Evolutionary conservation across 2,797 vertebrate genomes (phyloP), one percentile per base, ranked within the genome.

Genomic region (Eulemur albifrons): DNA sequence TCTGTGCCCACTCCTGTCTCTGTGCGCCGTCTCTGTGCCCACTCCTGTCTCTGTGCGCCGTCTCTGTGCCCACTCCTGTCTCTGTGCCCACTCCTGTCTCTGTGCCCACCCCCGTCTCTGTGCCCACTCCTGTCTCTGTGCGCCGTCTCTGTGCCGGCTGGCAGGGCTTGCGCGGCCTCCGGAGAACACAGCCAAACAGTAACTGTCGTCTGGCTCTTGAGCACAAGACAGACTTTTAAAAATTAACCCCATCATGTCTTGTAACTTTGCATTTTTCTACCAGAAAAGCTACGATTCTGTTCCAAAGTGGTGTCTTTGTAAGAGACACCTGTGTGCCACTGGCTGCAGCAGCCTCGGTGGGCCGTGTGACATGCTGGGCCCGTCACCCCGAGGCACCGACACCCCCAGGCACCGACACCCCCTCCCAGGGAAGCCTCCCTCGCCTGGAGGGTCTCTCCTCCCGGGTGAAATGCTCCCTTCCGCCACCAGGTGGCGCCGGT

Each of bases 101-200:
- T 50, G 50, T 50, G 50, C 50, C 54, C 54, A 23, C 20, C 52
- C 52, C 7, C 1, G 54, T 54, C 6, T 52, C 50, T 52, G 50
- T 52, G 50, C 50, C 50, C 50, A 52, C 17, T 18, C 18, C 7
- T 7, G 50, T 52, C 50, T 52, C 50, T 54, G 52, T 54, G 7
- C 52, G 5, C 7, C 1, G 7, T 21, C 45, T 38, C 3, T 1
- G 12, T 0, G 5, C 63, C 12, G 0, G 15, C 20, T 54, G 52
- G 20, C 7, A 54, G 52, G 20, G 52, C 20, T 52, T 21, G 30
- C 7, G 5, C 10, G n/a, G 35, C 59, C 45, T 48, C 20, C 8
- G 7, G 35, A 77, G 63, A 54, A n/a, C 38, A 30, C 0, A 1
- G 50, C 67, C 85, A 61, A 45, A 27, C 7, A 30, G 12, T 30